These are phyloP conservation scores for Cassiopea andromeda DNA, from an alignment of 30 jellyfish, hydroid and myxozoan species.

Conservation along the genomic window DNA sequence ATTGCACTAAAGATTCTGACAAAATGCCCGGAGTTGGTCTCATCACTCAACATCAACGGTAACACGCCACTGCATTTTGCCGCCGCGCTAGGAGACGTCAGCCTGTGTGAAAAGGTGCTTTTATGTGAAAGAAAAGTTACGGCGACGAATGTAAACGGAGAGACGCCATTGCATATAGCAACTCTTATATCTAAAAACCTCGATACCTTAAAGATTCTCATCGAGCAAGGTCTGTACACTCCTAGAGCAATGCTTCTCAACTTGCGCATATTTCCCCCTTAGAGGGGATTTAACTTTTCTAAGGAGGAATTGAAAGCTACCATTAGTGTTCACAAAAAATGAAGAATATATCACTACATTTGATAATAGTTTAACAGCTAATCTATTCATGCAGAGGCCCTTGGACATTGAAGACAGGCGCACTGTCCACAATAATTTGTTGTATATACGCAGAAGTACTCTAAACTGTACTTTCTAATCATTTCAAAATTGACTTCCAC, in stretches of 20 bases:
- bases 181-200: constrained; percentile 17
- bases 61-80: constrained; percentile 71
- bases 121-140: background rate
- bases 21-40: constrained; percentile 8
- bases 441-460: too few species aligned
- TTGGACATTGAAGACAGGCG: too few species aligned
- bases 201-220: constrained; percentile 29
- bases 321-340: too few species aligned
- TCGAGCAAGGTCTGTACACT: constrained; percentile 33
- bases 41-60: constrained; percentile 41
- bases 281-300: too few species aligned
- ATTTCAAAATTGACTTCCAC: too few species aligned
- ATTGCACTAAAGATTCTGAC: constrained; percentile 11
- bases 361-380: too few species aligned
- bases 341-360: too few species aligned
- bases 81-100: constrained; percentile 55
- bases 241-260: background rate
- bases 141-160: constrained; percentile 39
- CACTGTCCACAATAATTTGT: too few species aligned
- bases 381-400: too few species aligned
- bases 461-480: too few species aligned
- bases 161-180: constrained; percentile 68
- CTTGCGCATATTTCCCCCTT: too few species aligned
- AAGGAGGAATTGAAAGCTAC: too few species aligned
- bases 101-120: constrained; percentile 41